Percentiles rank a stretch among this genome's conserved stretches.
Evolutionary conservation across 2,113 vertebrate genomes (phyloP).

Genomic region (Festucalex cinctus): DNA sequence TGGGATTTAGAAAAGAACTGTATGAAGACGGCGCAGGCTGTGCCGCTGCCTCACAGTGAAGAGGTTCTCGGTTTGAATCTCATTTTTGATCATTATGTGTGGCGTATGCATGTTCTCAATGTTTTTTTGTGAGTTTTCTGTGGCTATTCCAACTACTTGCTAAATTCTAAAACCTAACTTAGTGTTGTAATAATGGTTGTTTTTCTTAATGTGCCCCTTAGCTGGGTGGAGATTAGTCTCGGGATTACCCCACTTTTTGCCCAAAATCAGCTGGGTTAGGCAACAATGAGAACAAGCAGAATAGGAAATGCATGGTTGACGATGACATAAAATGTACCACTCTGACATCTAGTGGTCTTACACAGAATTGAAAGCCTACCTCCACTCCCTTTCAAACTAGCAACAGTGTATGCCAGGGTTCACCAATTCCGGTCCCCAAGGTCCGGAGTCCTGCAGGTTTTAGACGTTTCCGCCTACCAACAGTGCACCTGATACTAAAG

Average conservation of each 20-base stretch:
- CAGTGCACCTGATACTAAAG: no score
- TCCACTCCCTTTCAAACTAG: neutral
- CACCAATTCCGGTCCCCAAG: no score
- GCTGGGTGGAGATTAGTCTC: neutral
- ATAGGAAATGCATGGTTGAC: neutral
- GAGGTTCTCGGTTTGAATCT: no score
- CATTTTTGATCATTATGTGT: neutral
- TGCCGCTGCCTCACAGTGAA: no score
- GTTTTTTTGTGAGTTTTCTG: neutral
- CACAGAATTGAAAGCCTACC: slow-evolving; percentile 9
- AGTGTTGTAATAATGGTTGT: neutral
- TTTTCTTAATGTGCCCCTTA: neutral
- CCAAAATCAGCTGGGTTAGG: neutral
- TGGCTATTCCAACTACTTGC: neutral
- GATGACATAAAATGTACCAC: neutral
- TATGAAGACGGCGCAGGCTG: neutral
- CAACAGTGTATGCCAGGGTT: no score
- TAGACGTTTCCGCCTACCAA: no score
- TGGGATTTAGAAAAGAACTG: neutral
- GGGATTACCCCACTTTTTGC: neutral
- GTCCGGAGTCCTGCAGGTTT: no score
- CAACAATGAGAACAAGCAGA: neutral
- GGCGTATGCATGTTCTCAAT: neutral
- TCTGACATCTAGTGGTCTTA: slow-evolving; percentile 56
- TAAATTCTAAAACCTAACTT: neutral